Evolutionary conservation across 2,888 invertebrate genomes (phyloP).

Genomic region (Agriopis leucophaearia): DNA sequence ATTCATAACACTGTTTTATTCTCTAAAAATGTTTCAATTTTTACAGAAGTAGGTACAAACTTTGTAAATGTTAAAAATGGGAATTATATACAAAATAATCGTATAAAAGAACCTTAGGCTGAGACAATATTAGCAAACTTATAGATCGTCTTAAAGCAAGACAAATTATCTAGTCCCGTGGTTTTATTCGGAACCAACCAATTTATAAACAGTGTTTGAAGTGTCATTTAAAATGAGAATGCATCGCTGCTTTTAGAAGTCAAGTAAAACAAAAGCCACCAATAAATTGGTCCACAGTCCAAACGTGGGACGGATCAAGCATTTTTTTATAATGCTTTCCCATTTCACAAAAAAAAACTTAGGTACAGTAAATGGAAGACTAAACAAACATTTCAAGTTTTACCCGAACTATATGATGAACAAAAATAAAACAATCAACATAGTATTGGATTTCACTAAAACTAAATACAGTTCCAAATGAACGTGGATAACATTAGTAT

Average conservation of each 20-base stretch:
- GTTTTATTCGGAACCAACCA: no score
- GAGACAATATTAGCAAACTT: no score
- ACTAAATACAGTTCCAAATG: conserved; percentile 1
- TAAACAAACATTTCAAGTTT: conserved; percentile 32
- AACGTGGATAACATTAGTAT: not conserved
- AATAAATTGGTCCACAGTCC: conserved; percentile 9
- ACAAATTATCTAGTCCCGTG: no score
- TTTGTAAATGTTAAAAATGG: no score
- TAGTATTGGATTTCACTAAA: conserved; percentile 31
- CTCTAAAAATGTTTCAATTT: no score
- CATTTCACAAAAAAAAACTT: conserved; percentile 34
- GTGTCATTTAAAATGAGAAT: no score
- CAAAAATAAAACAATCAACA: conserved; percentile 31
- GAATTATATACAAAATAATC: no score
- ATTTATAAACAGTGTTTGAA: no score
- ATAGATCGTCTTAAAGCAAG: no score
- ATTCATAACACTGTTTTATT: not conserved
- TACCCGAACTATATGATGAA: conserved; percentile 28
- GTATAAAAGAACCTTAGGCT: no score
- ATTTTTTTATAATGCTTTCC: conserved; percentile 26
- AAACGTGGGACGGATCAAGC: conserved; percentile 32
- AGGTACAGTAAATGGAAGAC: conserved; percentile 44
- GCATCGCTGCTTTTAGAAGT: no score
- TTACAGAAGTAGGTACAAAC: not conserved
- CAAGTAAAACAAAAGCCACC: no score